A percentile compares a stretch with the other conserved stretches of the same genome.
These are phyloP conservation scores for Silurus glanis DNA, from an alignment of 2,113 vertebrate species.

Conservation along the genomic window DNA sequence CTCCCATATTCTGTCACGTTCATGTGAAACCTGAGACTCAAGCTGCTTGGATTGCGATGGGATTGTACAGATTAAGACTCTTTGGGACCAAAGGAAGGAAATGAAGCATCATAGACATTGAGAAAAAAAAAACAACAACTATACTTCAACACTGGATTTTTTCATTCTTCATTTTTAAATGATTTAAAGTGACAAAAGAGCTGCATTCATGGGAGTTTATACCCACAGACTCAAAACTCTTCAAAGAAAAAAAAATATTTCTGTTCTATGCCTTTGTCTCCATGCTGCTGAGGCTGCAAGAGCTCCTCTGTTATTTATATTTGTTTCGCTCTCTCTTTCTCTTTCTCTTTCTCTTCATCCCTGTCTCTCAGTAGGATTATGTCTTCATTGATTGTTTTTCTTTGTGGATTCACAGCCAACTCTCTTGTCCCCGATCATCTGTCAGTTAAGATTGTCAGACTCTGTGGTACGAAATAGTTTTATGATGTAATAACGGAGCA, in stretches of 20 bases:
- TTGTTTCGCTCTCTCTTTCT: neutral
- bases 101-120: neutral
- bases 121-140: too few species aligned
- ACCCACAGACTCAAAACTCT: neutral
- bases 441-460: constrained; percentile 22
- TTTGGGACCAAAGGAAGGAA: neutral
- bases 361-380: neutral
- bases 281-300: neutral
- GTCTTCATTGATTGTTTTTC: constrained; percentile 31
- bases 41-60: neutral
- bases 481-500: constrained; percentile 27
- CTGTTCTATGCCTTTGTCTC: neutral
- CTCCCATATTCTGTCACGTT: neutral
- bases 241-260: neutral
- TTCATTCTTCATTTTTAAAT: neutral
- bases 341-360: neutral
- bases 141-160: neutral
- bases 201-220: neutral
- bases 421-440: constrained; percentile 22
- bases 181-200: neutral
- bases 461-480: constrained; percentile 1
- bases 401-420: constrained; percentile 18
- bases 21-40: neutral
- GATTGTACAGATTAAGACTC: neutral
- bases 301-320: neutral